Percentiles rank a stretch among this genome's conserved stretches.
Evolutionary conservation across 2,888 invertebrate genomes (phyloP).

Genomic region (Watsonalla cultraria): DNA sequence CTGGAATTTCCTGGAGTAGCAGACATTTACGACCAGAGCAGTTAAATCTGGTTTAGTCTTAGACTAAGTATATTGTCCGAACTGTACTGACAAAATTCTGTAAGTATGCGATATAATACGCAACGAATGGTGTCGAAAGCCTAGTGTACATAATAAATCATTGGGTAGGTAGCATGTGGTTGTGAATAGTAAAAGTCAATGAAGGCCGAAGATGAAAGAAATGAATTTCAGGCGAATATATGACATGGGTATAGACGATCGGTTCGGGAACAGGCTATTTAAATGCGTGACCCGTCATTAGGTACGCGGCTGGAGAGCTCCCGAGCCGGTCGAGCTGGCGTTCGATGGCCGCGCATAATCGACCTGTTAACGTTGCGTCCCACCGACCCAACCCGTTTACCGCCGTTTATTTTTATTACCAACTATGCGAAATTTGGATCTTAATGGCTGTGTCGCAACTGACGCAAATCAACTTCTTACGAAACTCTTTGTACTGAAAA

Average conservation of each 20-base stretch:
- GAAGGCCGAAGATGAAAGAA: conserved; percentile 32
- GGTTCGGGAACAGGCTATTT: conserved; percentile 63
- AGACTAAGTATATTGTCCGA: too few species aligned
- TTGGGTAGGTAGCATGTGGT: not conserved
- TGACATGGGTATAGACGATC: conserved; percentile 48
- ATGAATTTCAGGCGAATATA: conserved; percentile 47
- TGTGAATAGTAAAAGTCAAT: not conserved
- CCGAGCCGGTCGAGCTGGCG: conserved; percentile 47
- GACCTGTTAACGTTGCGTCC: conserved; percentile 64
- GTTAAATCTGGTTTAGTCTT: too few species aligned
- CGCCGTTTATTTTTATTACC: conserved; percentile 57
- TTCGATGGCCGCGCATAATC: conserved; percentile 67
- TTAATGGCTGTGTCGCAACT: conserved; percentile 18
- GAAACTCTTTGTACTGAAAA: not conserved
- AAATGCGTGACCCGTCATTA: conserved; percentile 75
- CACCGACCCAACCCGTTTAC: conserved; percentile 39
- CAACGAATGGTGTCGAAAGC: too few species aligned
- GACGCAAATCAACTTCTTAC: conserved; percentile 1
- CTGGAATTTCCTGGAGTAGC: too few species aligned
- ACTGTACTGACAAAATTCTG: too few species aligned
- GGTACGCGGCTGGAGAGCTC: conserved; percentile 43
- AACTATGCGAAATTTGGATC: conserved; percentile 37
- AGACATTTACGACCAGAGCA: too few species aligned
- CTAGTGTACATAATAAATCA: too few species aligned
- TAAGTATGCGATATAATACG: too few species aligned